A percentile compares a stretch with the other conserved stretches of the same genome.
Evolutionary conservation across 2,888 invertebrate species (phyloP).

Genomic region (Boloria selene): DNA sequence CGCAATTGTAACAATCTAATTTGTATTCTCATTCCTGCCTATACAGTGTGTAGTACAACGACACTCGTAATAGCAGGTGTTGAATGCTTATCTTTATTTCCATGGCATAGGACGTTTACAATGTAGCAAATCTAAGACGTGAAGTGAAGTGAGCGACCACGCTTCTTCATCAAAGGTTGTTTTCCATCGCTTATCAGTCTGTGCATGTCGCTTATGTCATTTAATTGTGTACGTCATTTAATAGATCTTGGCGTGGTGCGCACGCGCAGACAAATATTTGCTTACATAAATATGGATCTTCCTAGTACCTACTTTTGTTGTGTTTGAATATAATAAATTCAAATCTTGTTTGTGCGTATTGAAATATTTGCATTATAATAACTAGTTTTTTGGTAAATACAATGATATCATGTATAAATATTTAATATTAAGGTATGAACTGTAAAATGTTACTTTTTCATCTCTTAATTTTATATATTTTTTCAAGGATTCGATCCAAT

Average conservation of each 20-base stretch:
- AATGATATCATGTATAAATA: too few species aligned
- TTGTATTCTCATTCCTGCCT: background rate
- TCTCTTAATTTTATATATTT: too few species aligned
- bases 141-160: background rate
- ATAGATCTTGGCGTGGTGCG: slow-evolving; percentile 58
- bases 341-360: too few species aligned
- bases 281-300: slow-evolving; percentile 44
- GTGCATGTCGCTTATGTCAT: slow-evolving; percentile 21
- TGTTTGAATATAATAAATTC: background rate
- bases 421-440: too few species aligned
- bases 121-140: background rate
- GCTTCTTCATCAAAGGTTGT: slow-evolving; percentile 9
- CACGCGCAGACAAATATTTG: slow-evolving; percentile 62
- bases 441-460: too few species aligned
- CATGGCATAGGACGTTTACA: background rate
- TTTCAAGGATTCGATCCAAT: too few species aligned
- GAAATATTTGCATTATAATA: too few species aligned
- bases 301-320: slow-evolving; percentile 20
- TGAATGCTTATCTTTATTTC: background rate
- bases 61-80: background rate
- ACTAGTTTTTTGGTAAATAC: too few species aligned
- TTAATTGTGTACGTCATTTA: slow-evolving; percentile 46
- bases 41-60: background rate
- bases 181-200: slow-evolving; percentile 24
- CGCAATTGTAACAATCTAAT: slow-evolving; percentile 6